Conservation (phyloP, 2,888 invertebrate genomes). For the Diaphora mendica region DNA sequence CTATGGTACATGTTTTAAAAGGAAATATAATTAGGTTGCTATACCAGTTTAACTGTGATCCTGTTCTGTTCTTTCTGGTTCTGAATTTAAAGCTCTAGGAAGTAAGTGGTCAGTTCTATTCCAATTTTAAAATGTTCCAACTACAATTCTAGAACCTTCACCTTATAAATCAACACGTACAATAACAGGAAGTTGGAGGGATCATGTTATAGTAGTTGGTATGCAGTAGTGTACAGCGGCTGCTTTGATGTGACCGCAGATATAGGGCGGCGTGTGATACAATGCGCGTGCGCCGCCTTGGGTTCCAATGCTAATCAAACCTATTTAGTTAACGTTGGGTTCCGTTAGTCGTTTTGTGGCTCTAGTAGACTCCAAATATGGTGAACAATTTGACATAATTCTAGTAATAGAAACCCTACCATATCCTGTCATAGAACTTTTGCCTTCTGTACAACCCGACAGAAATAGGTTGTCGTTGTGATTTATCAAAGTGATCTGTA, state of each 20-base stretch:
- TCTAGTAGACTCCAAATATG: not conserved
- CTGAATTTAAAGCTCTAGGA: not conserved
- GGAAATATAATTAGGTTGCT: too few relatives aligned
- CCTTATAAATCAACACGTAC: not conserved
- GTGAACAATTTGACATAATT: not conserved
- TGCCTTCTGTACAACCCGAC: too few relatives aligned
- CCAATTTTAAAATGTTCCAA: not conserved
- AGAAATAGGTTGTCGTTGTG: not conserved
- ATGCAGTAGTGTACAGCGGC: slow-evolving; percentile 28
- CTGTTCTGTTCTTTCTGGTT: too few relatives aligned
- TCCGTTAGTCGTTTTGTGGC: slow-evolving; percentile 27
- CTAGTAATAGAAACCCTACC: not conserved
- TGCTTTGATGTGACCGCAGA: slow-evolving; percentile 47
- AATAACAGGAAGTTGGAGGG: slow-evolving; percentile 24
- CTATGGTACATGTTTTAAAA: too few relatives aligned
- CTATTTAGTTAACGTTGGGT: slow-evolving; percentile 30
- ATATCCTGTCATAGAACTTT: not conserved
- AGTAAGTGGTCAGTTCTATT: not conserved
- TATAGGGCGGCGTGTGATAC: slow-evolving; percentile 43
- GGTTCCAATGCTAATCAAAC: slow-evolving; percentile 17
- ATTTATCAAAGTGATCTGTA: not conserved
- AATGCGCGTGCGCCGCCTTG: slow-evolving; percentile 24
- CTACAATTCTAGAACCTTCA: slow-evolving; percentile 12
- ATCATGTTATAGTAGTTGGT: slow-evolving; percentile 33
- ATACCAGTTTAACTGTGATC: too few relatives aligned